Base-by-base conservation (phyloP, 2,113 vertebrate species). In the Lophius piscatorius region DNA sequence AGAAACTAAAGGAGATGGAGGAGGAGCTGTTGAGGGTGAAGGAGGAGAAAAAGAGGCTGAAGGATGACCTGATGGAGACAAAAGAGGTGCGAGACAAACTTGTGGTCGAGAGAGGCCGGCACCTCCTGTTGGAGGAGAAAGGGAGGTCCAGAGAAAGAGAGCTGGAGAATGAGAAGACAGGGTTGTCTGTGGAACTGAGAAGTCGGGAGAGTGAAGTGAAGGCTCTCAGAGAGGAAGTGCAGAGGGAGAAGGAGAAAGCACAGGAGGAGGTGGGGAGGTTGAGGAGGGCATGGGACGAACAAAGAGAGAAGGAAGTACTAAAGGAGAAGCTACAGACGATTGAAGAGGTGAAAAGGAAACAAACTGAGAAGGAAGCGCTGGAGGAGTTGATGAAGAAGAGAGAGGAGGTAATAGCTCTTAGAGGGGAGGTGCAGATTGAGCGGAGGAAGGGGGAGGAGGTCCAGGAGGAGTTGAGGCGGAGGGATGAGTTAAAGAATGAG, bases 201-300 rank as follows among this genome's bases (percentile, higher is more conserved):
- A 61, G 33, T 38, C 81, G 22, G 14, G 51, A 83, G 46, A 34
- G 10, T 44, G 80, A 80, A 29, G 33, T 51, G 16, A 57, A n/a
- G 2, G 26, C 28, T 31, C 63, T 87, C 23, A 84, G 40, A 33
- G 74, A 80, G 22, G 84, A 61, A 61, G 48, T 55, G 23, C 49
- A 62, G 36, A 35, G 12, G 33, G 38, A 17, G 9, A 9, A 11
- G 16, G 28, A 8, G 6, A 60, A 74, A 33, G 31, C 29, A 7
- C 54, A 26, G 36, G 24, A 68, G 24, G 51, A 60, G 36, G 26
- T 9, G 11, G 11, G 21, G 26, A 29, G 41, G 5, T 12, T 14
- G 34, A 41, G 6, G 18, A 22, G 48, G 16, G 1, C 9, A 38
- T n/a, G n/a, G n/a, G n/a, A n/a, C n/a, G n/a, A n/a, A n/a, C n/a